Evolutionary conservation across 2,888 invertebrate species (phyloP), one percentile per base, ranked within the genome.

Genomic region (Acrobeloides nanus): DNA sequence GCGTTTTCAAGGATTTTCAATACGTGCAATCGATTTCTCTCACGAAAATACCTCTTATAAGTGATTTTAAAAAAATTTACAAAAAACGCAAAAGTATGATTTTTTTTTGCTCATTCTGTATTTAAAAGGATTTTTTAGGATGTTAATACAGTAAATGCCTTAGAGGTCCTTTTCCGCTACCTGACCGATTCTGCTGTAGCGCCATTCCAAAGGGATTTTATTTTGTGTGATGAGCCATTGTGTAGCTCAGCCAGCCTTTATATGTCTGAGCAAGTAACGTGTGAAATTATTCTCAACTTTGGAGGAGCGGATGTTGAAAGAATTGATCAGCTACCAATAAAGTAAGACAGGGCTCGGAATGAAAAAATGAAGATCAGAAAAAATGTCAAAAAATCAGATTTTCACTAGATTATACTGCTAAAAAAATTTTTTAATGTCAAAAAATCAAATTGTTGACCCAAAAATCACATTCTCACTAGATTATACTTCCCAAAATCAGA

Each of bases 151-250:
- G n/a, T 49, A 29, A 15, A 18, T n/a, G 45, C 45, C n/a, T 23
- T 83, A 56, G 81, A 81, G 26, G 76, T 87, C 12, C 74, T 88
- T 31, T 76, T 87, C 60, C 84, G 86, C 51, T 89, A 89, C 75
- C 76, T 90, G 46, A 85, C 86, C 10, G 85, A 87, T 65, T 86
- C 86, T n/a, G 82, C 89, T 7, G 84, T 86, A 15, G 84, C 87
- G 54, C 88, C 88, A 10, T 77, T 90, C 43, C 85, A 87, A 69
- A 81, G 58, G 25, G 62, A 65, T 12, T 66, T 71, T 29, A 60
- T 71, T 6, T 60, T 65, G 20, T 41, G 61, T 4, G 61, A 57
- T 21, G 66, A 70, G 15, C 70, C 71, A 1, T 57, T 64, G 24
- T 53, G 48, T 18, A 46, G 44, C 17, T 51, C 53, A 21, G 59